phyloP scores from a whole-genome alignment of 53 echinoderm and acorn worm genomes.

The Antedon mediterranea region DNA sequence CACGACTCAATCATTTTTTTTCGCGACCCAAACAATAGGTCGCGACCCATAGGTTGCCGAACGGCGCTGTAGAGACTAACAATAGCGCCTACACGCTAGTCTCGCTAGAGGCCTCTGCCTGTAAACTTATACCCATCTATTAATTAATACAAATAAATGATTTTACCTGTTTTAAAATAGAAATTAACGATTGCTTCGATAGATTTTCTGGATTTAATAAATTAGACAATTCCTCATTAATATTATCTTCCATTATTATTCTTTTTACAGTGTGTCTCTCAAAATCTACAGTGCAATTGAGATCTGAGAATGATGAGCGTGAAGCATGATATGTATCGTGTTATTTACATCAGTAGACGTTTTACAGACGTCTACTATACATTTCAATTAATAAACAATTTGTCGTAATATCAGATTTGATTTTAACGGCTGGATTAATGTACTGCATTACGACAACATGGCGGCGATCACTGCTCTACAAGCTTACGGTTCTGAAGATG shows the following conservation, averaged over 20 bases:
- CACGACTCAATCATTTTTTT: too few relatives aligned
- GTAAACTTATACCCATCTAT: too few relatives aligned
- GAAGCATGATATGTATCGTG: too few relatives aligned
- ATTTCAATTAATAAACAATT: not conserved
- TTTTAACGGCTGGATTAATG: not conserved
- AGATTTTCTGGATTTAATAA: not conserved
- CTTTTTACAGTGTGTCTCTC: too few relatives aligned
- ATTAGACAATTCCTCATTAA: not conserved
- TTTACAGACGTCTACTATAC: not conserved
- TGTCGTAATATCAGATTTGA: not conserved
- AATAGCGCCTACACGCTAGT: too few relatives aligned
- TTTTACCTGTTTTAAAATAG: not conserved
- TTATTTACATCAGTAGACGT: not conserved
- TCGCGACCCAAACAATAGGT: too few relatives aligned
- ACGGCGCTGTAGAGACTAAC: too few relatives aligned
- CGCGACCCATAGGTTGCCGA: too few relatives aligned
- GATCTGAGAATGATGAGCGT: too few relatives aligned
- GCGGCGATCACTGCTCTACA: constrained; percentile 48
- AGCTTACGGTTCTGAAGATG: constrained; percentile 33
- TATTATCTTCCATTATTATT: too few relatives aligned
- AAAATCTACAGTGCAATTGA: too few relatives aligned
- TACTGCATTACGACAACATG: constrained; percentile 19
- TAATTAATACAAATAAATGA: not conserved
- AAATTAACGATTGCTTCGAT: not conserved
- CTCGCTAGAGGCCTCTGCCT: too few relatives aligned